These are phyloP conservation scores for Eleutherodactylus coqui DNA, from an alignment of 2,797 vertebrate species.

Conservation along the genomic window DNA sequence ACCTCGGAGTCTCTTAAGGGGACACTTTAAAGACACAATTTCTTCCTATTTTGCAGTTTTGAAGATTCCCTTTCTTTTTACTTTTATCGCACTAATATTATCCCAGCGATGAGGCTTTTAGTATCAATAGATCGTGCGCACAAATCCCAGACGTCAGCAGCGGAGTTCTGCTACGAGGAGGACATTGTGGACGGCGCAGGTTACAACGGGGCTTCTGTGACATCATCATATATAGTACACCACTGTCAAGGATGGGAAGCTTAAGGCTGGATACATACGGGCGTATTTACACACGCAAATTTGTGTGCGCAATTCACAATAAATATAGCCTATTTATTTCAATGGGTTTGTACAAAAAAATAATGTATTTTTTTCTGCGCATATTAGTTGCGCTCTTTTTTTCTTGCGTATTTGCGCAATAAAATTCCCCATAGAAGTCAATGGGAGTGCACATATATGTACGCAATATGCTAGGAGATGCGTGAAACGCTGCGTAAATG, in stretches of 20 bases:
- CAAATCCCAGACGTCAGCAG: constrained; percentile 68
- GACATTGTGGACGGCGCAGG: not conserved
- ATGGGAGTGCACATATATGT: too few species aligned
- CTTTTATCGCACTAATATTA: constrained; percentile 67
- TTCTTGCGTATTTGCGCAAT: too few species aligned
- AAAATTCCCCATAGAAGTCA: too few species aligned
- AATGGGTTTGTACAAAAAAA: too few species aligned
- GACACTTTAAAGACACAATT: constrained; percentile 72
- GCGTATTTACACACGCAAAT: not conserved
- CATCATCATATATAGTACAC: not conserved
- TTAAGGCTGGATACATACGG: too few species aligned
- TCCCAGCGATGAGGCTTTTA: constrained; percentile 67
- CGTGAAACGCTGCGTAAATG: too few species aligned
- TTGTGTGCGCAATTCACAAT: too few species aligned
- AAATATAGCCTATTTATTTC: too few species aligned
- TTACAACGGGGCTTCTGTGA: not conserved
- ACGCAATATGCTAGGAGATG: too few species aligned
- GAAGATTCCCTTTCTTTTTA: constrained; percentile 64
- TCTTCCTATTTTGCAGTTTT: constrained; percentile 67
- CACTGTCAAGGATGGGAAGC: not conserved
- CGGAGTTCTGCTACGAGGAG: constrained; percentile 54
- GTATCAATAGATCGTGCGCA: constrained; percentile 60
- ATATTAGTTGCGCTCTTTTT: too few species aligned
- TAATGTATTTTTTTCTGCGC: too few species aligned
- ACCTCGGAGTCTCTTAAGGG: constrained; percentile 63